phyloP scores from a whole-genome alignment of 2,113 vertebrate species.

The Heterotilapia buettikoferi region DNA sequence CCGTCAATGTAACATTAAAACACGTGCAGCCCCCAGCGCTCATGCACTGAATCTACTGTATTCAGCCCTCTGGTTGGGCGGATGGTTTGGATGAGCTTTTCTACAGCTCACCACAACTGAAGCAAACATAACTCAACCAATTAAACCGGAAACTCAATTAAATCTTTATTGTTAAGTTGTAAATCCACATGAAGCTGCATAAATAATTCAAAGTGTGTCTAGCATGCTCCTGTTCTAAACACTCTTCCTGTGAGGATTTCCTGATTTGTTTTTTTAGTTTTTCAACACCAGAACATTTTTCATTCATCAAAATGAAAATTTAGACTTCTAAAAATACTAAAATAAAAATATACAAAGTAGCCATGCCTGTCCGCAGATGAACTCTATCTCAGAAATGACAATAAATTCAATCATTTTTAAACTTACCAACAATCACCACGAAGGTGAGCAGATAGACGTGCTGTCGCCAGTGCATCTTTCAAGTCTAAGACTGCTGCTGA shows the following conservation, averaged over 20 bases:
- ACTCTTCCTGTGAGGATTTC: not conserved
- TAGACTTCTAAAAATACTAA: not conserved
- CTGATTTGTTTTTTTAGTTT: not conserved
- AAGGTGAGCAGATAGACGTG: not conserved
- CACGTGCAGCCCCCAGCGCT: rapidly evolving
- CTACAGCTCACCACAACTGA: not conserved
- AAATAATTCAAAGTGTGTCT: not conserved
- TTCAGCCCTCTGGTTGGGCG: not conserved
- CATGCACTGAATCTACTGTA: not conserved
- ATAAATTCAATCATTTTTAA: not conserved
- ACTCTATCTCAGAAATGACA: not conserved
- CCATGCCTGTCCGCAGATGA: not conserved
- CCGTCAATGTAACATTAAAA: not conserved
- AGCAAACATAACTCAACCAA: not conserved
- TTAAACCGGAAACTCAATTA: not conserved
- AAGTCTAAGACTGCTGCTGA: not conserved
- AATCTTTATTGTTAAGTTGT: not conserved
- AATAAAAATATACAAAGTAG: rapidly evolving
- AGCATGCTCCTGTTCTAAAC: not conserved
- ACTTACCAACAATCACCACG: constrained; percentile 40
- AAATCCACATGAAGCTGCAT: not conserved
- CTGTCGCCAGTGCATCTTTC: constrained; percentile 6
- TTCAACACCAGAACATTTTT: not conserved
- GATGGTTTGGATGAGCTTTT: not conserved
- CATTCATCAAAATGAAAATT: not conserved